A percentile compares a stretch with the other conserved stretches of the same genome.
These are phyloP conservation scores for Otolemur crassicaudatus DNA, from an alignment of 2,797 vertebrate species.

Conservation along the genomic window DNA sequence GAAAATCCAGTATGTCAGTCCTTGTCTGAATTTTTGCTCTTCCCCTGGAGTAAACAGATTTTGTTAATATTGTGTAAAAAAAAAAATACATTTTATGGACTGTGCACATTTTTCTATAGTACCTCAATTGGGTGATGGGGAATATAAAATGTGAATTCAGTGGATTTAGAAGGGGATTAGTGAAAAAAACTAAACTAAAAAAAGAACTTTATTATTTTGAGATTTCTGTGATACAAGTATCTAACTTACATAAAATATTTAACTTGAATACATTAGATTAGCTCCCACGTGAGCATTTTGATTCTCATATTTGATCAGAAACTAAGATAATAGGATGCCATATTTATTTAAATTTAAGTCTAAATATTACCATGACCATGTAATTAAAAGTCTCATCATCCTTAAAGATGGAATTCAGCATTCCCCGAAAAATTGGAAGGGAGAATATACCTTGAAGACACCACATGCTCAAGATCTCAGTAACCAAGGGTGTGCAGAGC, in stretches of 20 bases:
- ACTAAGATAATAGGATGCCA: background rate
- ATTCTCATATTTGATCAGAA: constrained; percentile 57
- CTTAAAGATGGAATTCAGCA: background rate
- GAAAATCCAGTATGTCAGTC: background rate
- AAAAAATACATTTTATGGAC: background rate
- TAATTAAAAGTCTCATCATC: background rate
- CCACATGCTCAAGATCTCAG: rapidly evolving
- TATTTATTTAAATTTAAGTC: constrained; percentile 44
- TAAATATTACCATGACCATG: background rate
- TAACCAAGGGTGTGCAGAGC: rapidly evolving
- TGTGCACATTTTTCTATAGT: background rate
- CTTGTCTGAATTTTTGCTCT: background rate
- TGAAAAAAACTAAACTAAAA: background rate
- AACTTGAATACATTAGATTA: background rate
- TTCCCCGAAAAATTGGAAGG: background rate
- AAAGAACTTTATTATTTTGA: background rate
- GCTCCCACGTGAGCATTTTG: background rate
- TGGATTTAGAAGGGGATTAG: background rate
- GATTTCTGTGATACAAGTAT: background rate
- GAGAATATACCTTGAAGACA: background rate
- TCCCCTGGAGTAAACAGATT: background rate
- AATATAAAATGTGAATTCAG: constrained; percentile 16
- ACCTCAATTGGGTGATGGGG: background rate
- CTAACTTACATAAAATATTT: background rate
- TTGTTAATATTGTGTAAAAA: background rate